These are phyloP conservation scores for Nycticebus coucang DNA, from an alignment of 2,113 vertebrate genomes.

Conservation along the genomic window DNA sequence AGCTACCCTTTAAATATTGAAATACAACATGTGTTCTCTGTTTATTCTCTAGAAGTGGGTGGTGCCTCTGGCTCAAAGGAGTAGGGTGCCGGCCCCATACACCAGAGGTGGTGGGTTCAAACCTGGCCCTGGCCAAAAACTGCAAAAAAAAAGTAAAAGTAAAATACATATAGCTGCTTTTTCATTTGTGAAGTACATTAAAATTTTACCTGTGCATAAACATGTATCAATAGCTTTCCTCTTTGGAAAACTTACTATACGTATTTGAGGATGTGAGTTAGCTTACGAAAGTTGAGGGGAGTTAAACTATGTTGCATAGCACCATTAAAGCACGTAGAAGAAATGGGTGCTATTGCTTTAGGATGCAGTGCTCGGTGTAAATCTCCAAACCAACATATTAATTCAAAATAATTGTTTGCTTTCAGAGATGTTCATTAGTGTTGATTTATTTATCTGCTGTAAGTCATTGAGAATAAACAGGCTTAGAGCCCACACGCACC, in stretches of 20 bases:
- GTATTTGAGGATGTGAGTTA: neutral
- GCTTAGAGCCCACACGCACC: too few relatives aligned
- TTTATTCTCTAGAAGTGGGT: neutral
- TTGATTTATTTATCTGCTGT: rapidly evolving
- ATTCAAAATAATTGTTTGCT: neutral
- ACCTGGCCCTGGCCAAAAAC: too few relatives aligned
- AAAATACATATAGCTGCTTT: neutral
- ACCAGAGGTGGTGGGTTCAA: too few relatives aligned
- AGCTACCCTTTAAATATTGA: neutral
- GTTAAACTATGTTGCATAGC: neutral
- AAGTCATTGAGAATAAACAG: rapidly evolving
- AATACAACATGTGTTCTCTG: neutral
- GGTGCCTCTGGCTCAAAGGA: too few relatives aligned
- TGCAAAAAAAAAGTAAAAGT: too few relatives aligned
- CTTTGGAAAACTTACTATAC: too few relatives aligned
- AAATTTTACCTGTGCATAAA: neutral
- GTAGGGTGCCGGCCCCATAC: too few relatives aligned
- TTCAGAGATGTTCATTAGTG: rapidly evolving
- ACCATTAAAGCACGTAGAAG: too few relatives aligned
- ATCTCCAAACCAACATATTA: neutral
- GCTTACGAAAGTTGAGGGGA: neutral
- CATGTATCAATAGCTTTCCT: neutral
- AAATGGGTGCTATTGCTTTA: neutral
- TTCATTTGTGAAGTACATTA: neutral
- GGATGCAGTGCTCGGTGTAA: too few relatives aligned